These are phyloP conservation scores for Lycorma delicatula DNA, from an alignment of 1,140 invertebrate genomes.

Conservation along the genomic window DNA sequence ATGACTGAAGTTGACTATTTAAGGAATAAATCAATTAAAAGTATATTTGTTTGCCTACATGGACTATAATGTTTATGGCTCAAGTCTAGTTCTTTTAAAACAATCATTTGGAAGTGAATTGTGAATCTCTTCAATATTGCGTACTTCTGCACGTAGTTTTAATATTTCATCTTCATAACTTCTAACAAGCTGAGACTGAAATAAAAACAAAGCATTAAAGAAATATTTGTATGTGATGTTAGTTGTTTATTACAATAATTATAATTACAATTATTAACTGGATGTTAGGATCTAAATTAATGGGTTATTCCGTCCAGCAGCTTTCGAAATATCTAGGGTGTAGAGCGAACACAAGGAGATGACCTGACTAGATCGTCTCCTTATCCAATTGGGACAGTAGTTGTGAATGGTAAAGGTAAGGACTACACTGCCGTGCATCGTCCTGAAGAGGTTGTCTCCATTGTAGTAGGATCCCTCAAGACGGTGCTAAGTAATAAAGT, in stretches of 20 bases:
- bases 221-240: neutral
- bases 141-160: constrained; percentile 64
- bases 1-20: too few species aligned
- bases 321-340: neutral
- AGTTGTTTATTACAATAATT: neutral
- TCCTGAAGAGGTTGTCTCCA: too few species aligned
- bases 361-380: neutral
- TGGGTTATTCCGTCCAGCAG: neutral
- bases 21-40: too few species aligned
- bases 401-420: too few species aligned
- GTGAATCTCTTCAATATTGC: constrained; percentile 77
- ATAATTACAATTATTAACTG: neutral
- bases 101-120: constrained; percentile 75
- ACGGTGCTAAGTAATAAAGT: too few species aligned
- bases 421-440: too few species aligned
- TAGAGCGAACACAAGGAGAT: neutral
- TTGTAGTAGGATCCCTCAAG: too few species aligned
- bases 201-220: constrained; percentile 28
- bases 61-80: constrained; percentile 19
- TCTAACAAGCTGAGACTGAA: constrained; percentile 68
- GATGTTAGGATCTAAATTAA: neutral
- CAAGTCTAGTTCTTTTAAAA: constrained; percentile 46
- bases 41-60: too few species aligned
- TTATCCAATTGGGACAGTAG: too few species aligned
- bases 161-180: constrained; percentile 73